Evolutionary conservation across 2,888 invertebrate species (phyloP), one percentile per base, ranked within the genome.

Genomic region (Chloromyia formosa): DNA sequence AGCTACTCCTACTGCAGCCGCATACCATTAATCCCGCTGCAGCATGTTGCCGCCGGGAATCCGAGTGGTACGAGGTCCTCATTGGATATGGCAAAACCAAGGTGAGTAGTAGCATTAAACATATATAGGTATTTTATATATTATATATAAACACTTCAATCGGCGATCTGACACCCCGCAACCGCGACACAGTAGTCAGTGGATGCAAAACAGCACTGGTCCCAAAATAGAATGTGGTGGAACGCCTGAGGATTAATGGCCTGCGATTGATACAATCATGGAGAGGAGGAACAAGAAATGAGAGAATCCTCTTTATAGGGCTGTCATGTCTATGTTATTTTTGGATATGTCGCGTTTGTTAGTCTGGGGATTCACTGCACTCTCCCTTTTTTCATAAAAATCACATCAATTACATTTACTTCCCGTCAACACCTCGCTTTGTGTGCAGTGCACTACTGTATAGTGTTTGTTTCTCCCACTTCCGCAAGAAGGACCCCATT

Each of bases 61-160:
- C 77, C 86, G 93, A 79, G 93, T 94, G 74, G 92, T 94, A 10
- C 87, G 94, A 73, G 94, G 94, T 16, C 91, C 91, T 45, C 93
- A 94, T 84, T 94, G 94, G 94, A 89, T 90, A 82, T 94, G 94
- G 94, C 89, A 88, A 73, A 90, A 92, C 83, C 94, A 94, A 88
- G 89, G 89, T 89, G 84, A 81, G 75, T 62, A 71, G 27, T 7
- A 7, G 7, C 7, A 35, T 35, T 35, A 35, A 35, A 35, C 27
- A 7, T 7, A 35, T 7, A 35, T 35, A 2, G n/a, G n/a, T n/a
- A n/a, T n/a, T n/a, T n/a, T n/a, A n/a, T n/a, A n/a, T n/a, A n/a
- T n/a, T n/a, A 35, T 35, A 7, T 7, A 56, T 42, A 71, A 56
- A 71, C 40, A 71, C 40, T 58, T 35, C 7, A 16, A 35, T 27